Evolutionary conservation across 2,888 invertebrate species (phyloP), one percentile per base, ranked within the genome.

Genomic region (Tyria jacobaeae): DNA sequence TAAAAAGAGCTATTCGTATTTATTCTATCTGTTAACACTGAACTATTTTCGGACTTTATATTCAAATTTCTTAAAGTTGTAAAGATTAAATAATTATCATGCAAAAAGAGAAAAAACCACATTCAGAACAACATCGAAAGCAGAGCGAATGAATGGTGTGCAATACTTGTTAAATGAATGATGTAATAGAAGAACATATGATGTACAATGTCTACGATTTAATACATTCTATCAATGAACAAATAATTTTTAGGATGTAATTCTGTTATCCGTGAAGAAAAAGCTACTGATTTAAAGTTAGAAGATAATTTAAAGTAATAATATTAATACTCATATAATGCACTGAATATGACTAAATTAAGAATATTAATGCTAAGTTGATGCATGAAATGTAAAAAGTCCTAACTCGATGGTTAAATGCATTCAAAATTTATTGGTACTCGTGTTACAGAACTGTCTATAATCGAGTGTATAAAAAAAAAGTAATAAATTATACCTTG

Each of bases 121-220:
- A 83, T 81, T 79, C 80, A 73, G 63, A 66, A 85, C 81, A 81
- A 90, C 86, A 87, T 75, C 73, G 75, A 90, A 91, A 90, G 90
- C 91, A 73, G 78, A 78, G 78, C 81, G 79, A 83, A 76, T 83
- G 63, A 80, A 76, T 76, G 81, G 56, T 67, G 70, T 69, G 73
- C 49, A 24, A 25, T 67, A 50, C 60, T 60, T 58, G 24, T 64
- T 66, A 63, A 68, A 62, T 68, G 67, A 70, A 60, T 44, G 60
- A 66, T 68, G 60, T 53, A 44, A 39, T 48, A 31, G 17, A 64
- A n/a, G n/a, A 39, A 60, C 39, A 57, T 51, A 59, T 9, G 52
- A 66, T 68, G 57, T 65, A 73, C 52, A 57, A 7, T 51, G 56
- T 49, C 39, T 50, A 68, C 4, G n/a, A n/a, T n/a, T n/a, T n/a